Evolutionary conservation across 2,888 invertebrate species (phyloP), one percentile per base, ranked within the genome.

Genomic region (Boloria euphrosyne): DNA sequence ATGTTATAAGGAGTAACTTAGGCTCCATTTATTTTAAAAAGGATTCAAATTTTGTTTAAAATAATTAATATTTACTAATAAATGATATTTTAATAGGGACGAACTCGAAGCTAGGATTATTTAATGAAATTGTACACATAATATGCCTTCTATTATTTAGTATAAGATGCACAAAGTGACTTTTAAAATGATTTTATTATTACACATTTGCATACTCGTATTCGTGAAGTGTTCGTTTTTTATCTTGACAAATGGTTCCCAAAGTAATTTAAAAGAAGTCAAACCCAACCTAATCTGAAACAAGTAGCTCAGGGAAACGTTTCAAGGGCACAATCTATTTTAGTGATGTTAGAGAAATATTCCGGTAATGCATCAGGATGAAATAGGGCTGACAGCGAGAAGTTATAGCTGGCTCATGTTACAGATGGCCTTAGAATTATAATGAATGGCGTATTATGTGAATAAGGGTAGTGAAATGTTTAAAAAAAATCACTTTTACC

Each of bases 321-420:
- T 63, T 67, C 64, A 71, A 73, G 73, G 69, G 64, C 65, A 62
- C 64, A 52, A 58, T 55, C 60, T 66, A 69, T 74, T 71, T 71
- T 68, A 67, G 66, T 63, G 66, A 68, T 60, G 66, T 54, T 66
- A 58, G 59, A 63, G 68, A 68, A 68, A 63, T 70, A 70, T 68
- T 68, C 67, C 62, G 62, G 70, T 71, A 70, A 71, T 72, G 73
- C 67, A 71, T 74, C 74, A 70, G 72, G 69, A 72, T 76, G 75
- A 76, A 72, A 73, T 73, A 75, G 74, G 72, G 66, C 65, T 66
- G 71, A 70, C 71, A 67, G 63, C 53, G 57, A 62, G 63, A 70
- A 74, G 72, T 74, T 75, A 74, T 71, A 17, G 54, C 69, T 16
- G 58, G 50, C 58, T 66, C 65, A 50, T 62, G 51, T 59, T 63